A percentile compares a stretch with the other conserved stretches of the same genome.
phyloP scores from a whole-genome alignment of 1,140 invertebrate species.

The Papilio helenus region DNA sequence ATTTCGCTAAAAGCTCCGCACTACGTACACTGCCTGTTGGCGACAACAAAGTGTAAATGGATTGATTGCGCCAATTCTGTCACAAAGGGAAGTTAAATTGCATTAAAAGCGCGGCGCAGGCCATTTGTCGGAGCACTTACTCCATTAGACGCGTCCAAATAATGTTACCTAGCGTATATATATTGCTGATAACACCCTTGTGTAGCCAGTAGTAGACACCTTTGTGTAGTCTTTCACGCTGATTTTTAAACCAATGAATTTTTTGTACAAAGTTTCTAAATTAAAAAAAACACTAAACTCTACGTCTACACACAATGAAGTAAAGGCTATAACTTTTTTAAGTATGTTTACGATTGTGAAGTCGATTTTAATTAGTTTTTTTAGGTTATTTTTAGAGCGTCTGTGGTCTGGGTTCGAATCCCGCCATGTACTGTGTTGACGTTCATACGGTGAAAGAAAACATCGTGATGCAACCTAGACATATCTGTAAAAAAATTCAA shows the following conservation, averaged over 20 bases:
- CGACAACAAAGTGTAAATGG: conserved; percentile 82
- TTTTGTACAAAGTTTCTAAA: background rate
- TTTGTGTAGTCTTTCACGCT: background rate
- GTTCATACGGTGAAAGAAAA: too few species aligned
- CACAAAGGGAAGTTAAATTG: conserved; percentile 78
- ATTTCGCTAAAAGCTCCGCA: conserved; percentile 72
- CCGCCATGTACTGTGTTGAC: too few species aligned
- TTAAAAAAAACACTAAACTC: too few species aligned
- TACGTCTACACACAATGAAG: too few species aligned
- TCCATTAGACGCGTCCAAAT: conserved; percentile 78
- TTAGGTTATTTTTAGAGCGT: too few species aligned
- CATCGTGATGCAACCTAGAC: too few species aligned
- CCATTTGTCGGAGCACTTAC: conserved; percentile 80
- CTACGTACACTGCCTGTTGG: conserved; percentile 66
- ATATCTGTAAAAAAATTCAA: too few species aligned
- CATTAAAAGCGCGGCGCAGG: conserved; percentile 79
- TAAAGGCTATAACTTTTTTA: too few species aligned
- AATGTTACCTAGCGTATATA: conserved; percentile 73
- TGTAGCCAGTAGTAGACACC: too few species aligned
- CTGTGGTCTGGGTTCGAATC: too few species aligned
- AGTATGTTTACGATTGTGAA: too few species aligned
- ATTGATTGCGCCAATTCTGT: conserved; percentile 80
- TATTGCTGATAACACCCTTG: conserved; percentile 47
- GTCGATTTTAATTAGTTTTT: too few species aligned
- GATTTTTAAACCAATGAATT: background rate